Percentiles rank a stretch among this genome's conserved stretches.
Evolutionary conservation across 2,113 vertebrate genomes (phyloP).

Genomic region (Pterocles orientalis): DNA sequence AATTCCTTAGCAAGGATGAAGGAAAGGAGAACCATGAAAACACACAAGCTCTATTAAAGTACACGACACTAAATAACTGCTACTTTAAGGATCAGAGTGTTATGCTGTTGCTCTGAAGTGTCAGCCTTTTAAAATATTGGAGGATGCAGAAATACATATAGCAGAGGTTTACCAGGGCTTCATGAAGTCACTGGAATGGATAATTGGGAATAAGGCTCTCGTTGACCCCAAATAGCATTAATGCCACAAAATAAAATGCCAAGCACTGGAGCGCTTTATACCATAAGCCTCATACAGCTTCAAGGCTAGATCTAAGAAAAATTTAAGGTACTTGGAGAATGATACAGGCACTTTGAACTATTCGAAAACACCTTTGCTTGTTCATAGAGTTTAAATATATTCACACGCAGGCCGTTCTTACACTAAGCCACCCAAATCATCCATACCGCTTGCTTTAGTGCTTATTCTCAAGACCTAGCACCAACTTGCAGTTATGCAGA

Average conservation of each 20-base stretch:
- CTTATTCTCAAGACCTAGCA: not conserved
- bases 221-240: not conserved
- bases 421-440: not conserved
- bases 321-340: not conserved
- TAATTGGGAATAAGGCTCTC: not conserved
- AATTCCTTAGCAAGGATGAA: not conserved
- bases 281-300: not conserved
- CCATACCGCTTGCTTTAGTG: not conserved
- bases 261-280: not conserved
- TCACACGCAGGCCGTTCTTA: fast-evolving
- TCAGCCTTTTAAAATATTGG: not conserved
- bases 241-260: not conserved
- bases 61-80: not conserved
- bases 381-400: not conserved
- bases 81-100: not conserved
- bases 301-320: not conserved
- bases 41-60: not conserved
- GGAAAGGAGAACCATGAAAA: not conserved
- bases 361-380: not conserved
- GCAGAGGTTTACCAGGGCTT: not conserved
- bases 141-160: not conserved
- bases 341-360: not conserved
- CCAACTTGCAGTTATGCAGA: not conserved
- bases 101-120: not conserved
- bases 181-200: not conserved